phyloP scores from a whole-genome alignment of 2,888 invertebrate species.

The Hypolimnas misippus region DNA sequence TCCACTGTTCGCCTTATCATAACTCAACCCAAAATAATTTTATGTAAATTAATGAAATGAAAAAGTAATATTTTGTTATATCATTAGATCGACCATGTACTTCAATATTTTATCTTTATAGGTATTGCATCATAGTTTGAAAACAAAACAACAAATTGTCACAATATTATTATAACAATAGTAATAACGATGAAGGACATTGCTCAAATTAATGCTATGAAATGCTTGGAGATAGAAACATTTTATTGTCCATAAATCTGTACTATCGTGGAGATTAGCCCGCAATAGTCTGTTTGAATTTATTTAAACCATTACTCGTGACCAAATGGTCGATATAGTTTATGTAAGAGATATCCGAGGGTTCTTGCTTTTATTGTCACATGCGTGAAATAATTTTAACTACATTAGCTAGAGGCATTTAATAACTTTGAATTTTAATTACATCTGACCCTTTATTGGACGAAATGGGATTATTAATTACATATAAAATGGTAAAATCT shows the following conservation, averaged over 20 bases:
- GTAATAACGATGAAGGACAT: conserved; percentile 11
- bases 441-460: too few relatives aligned
- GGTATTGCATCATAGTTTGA: background rate
- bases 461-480: too few relatives aligned
- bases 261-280: conserved; percentile 41
- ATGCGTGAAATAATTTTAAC: background rate
- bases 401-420: too few relatives aligned
- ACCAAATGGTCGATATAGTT: conserved; percentile 35
- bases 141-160: background rate
- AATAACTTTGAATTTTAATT: too few relatives aligned
- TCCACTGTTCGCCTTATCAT: too few relatives aligned
- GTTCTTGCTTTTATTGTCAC: background rate
- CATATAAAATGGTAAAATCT: too few relatives aligned
- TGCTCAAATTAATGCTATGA: conserved; percentile 29
- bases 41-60: too few relatives aligned
- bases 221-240: conserved; percentile 33
- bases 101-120: too few relatives aligned
- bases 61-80: too few relatives aligned
- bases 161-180: conserved; percentile 3
- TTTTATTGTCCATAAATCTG: conserved; percentile 43
- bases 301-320: conserved; percentile 41
- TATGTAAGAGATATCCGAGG: conserved; percentile 15
- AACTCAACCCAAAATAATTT: too few relatives aligned
- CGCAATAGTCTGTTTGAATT: conserved; percentile 39
- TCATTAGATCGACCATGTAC: too few relatives aligned